These are phyloP conservation scores for Ciconia nigra DNA, from an alignment of 2,797 vertebrate genomes.

Conservation along the genomic window DNA sequence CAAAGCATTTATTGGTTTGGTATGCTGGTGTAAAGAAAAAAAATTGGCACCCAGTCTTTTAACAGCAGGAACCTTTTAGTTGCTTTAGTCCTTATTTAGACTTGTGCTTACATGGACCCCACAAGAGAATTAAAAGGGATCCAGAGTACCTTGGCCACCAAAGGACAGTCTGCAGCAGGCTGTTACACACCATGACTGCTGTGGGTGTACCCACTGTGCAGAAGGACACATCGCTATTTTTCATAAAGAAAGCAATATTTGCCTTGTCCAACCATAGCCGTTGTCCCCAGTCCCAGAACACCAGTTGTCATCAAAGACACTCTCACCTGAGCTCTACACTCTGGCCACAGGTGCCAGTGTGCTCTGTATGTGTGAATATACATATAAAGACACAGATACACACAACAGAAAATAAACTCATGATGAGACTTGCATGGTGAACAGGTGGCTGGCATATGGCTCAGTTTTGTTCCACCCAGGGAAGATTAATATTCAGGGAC, in stretches of 20 bases:
- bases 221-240: accelerated
- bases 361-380: not conserved
- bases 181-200: not conserved
- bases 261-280: not conserved
- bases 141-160: not conserved
- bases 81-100: not conserved
- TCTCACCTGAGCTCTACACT: accelerated
- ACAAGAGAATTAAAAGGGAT: not conserved
- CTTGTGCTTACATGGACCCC: not conserved
- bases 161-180: not conserved
- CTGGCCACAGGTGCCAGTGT: not conserved
- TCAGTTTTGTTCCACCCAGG: not conserved
- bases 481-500: conserved; percentile 46
- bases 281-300: not conserved
- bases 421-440: not conserved
- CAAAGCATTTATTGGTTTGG: not conserved
- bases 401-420: not conserved
- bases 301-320: not conserved
- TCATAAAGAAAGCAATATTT: not conserved
- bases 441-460: conserved; percentile 44
- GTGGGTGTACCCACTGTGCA: not conserved
- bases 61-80: not conserved
- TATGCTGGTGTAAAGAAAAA: not conserved
- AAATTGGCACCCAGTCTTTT: not conserved
- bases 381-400: not conserved